Evolutionary conservation across 2,113 vertebrate genomes (phyloP), one percentile per base, ranked within the genome.

Genomic region (Felis chaus): DNA sequence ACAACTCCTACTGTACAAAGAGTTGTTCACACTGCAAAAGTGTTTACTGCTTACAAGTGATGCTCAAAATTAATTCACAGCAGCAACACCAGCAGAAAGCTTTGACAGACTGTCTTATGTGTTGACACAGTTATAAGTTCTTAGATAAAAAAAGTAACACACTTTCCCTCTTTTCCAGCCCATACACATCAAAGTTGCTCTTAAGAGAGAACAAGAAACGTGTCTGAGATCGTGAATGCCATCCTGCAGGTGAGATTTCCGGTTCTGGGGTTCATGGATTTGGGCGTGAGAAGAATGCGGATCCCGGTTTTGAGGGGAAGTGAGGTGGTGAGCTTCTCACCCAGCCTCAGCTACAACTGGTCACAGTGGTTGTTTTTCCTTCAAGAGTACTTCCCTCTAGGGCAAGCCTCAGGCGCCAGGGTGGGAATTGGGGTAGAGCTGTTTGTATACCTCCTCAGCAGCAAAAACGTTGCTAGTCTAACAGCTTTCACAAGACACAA

Each of bases 71-170:
- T 98, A 99, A 99, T 98, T 98, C 99, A 98, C 98, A 98, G 98
- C 98, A 98, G 98, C 29, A 98, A 98, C 98, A 98, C 98, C 96
- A 96, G 97, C 96, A 96, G 96, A 98, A 97, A 98, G 98, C 98
- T 99, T 98, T 99, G 99, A 99, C 99, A 99, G 98, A 99, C 98
- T 98, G 93, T 97, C 98, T 98, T 98, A 99, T 98, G 98, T 99
- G 98, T 99, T 99, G 98, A 99, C 98, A 99, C 97, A 99, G 98
- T 98, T 98, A 94, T 98, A 98, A 98, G 98, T 97, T 98, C 98
- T 98, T 98, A 98, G 98, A 98, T 99, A 98, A 98, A 99, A 99
- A 98, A 99, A 98, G 98, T 96, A 98, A 98, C 98, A 98, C 97
- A 98, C 98, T 98, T 97, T 98, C 95, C 97, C 98, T 99, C 98